A percentile compares a stretch with the other conserved stretches of the same genome.
phyloP scores from a whole-genome alignment of 2,113 vertebrate genomes.

The Malurus cyaneus region DNA sequence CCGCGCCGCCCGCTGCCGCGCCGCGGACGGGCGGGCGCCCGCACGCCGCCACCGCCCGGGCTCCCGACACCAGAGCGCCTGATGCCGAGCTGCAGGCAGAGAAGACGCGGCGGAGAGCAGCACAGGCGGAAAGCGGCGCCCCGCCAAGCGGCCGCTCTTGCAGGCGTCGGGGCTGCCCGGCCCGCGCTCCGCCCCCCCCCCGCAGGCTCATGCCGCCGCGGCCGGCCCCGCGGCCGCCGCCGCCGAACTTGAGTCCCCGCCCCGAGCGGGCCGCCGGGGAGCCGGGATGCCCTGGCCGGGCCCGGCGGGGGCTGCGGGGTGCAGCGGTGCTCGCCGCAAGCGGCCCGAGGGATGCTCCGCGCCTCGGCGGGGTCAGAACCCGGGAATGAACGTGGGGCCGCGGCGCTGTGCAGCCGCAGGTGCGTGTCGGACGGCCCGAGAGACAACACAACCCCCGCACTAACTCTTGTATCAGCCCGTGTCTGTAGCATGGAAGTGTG shows the following conservation, averaged over 20 bases:
- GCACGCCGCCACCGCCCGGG: too few relatives aligned
- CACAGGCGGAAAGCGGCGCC: too few relatives aligned
- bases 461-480: fast-evolving
- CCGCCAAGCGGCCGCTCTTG: too few relatives aligned
- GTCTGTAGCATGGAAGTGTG: fast-evolving
- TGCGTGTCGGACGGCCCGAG: not conserved
- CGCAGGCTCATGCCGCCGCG: not conserved
- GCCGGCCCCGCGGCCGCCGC: not conserved
- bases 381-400: not conserved
- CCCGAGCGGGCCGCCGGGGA: slow-evolving; percentile 31
- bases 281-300: not conserved
- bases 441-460: fast-evolving
- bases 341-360: not conserved
- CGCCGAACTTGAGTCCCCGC: slow-evolving; percentile 2
- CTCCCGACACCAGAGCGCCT: too few relatives aligned
- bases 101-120: too few relatives aligned
- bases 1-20: too few relatives aligned
- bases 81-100: too few relatives aligned
- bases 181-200: too few relatives aligned
- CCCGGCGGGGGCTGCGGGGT: not conserved
- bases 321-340: not conserved
- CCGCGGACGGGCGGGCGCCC: too few relatives aligned
- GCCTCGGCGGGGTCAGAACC: not conserved
- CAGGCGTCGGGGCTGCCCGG: too few relatives aligned
- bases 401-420: not conserved